Conservation (phyloP, 1,140 invertebrate species). For the Drosophila auraria region DNA sequence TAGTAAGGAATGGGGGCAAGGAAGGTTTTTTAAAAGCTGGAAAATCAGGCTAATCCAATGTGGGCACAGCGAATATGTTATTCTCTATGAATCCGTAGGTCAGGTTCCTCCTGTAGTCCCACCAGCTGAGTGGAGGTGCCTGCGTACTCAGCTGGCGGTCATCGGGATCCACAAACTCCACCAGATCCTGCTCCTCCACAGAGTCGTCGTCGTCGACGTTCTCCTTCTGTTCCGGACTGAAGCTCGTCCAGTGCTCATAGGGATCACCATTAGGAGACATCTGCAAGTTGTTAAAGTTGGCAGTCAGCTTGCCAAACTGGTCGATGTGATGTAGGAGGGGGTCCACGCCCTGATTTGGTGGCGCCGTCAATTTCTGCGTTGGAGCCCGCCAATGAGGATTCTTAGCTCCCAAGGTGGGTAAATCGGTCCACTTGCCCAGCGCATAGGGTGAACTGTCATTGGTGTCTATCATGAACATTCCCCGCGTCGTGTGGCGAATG, state of each 20-base stretch:
- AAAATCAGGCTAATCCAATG: constrained; percentile 38
- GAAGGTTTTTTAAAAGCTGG: constrained; percentile 18
- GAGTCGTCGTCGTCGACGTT: constrained; percentile 46
- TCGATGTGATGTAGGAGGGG: constrained; percentile 77
- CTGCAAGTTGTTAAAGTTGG: constrained; percentile 74
- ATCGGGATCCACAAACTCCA: constrained; percentile 42
- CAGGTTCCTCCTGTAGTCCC: constrained; percentile 72
- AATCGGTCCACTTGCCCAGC: constrained; percentile 80
- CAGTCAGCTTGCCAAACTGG: constrained; percentile 77
- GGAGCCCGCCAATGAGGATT: constrained; percentile 10
- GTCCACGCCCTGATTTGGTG: constrained; percentile 53
- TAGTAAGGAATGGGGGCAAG: constrained; percentile 57
- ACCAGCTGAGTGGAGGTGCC: constrained; percentile 51
- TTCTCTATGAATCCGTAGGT: constrained; percentile 74
- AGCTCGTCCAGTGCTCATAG: constrained; percentile 80
- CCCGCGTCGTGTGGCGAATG: constrained; percentile 59
- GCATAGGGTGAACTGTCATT: constrained; percentile 80
- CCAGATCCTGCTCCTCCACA: constrained; percentile 66
- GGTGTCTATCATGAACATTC: constrained; percentile 80
- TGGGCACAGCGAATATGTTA: constrained; percentile 68
- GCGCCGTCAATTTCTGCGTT: constrained; percentile 8
- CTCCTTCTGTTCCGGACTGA: constrained; percentile 58
- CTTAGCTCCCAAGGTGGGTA: constrained; percentile 68
- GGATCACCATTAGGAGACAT: constrained; percentile 46
- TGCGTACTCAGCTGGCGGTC: constrained; percentile 30